Percentiles rank a stretch among this genome's conserved stretches.
Evolutionary conservation across 2,797 vertebrate genomes (phyloP).

Genomic region (Enteromius radiatus): DNA sequence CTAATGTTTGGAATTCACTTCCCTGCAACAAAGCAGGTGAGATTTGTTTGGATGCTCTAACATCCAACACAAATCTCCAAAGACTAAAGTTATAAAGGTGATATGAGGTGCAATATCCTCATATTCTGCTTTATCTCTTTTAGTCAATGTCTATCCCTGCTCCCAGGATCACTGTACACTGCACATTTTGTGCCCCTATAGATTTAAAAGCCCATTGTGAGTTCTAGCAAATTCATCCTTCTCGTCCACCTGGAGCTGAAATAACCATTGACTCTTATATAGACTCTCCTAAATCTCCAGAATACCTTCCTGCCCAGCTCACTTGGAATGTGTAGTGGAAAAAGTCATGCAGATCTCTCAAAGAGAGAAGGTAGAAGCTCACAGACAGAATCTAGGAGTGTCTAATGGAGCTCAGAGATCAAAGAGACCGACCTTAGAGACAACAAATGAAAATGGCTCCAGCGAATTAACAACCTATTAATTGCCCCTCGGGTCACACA

Average conservation of each 20-base stretch:
- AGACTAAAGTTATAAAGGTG: conserved; percentile 15
- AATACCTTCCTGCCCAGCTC: conserved; percentile 81
- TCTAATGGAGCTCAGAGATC: conserved; percentile 77
- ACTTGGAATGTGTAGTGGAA: conserved; percentile 80
- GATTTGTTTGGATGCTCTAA: conserved; percentile 61
- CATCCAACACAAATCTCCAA: conserved; percentile 11
- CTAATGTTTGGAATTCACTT: conserved; percentile 76
- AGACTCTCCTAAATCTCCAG: conserved; percentile 80
- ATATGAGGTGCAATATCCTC: neutral
- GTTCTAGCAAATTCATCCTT: conserved; percentile 73
- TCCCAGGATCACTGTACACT: conserved; percentile 47
- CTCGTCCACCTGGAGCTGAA: conserved; percentile 79
- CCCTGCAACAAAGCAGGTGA: conserved; percentile 69
- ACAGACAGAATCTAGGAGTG: conserved; percentile 65
- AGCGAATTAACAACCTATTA: conserved; percentile 78
- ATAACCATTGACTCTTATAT: conserved; percentile 79
- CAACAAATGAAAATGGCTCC: conserved; percentile 76
- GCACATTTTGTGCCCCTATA: conserved; percentile 44
- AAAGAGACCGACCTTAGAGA: conserved; percentile 72
- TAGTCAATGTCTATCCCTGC: conserved; percentile 16
- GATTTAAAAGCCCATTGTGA: conserved; percentile 68
- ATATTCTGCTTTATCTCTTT: conserved; percentile 17
- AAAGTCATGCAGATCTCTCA: conserved; percentile 72
- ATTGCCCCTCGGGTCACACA: conserved; percentile 69
- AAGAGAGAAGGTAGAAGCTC: conserved; percentile 71